Percentiles rank a stretch among this genome's conserved stretches.
These are phyloP conservation scores for Papilio protenor DNA, from an alignment of 2,888 invertebrate species.

Conservation along the genomic window DNA sequence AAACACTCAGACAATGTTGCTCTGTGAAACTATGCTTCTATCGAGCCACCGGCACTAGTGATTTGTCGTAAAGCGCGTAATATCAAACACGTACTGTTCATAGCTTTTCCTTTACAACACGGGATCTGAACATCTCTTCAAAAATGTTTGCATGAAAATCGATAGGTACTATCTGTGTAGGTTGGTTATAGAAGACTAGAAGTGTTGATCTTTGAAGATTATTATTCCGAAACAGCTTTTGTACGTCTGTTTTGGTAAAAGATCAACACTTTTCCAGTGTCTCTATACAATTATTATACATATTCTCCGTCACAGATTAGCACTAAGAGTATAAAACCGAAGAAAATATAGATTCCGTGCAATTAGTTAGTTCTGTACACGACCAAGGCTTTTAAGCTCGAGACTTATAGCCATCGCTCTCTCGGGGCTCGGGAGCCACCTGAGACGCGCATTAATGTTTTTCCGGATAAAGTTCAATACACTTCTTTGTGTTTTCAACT, in stretches of 20 bases:
- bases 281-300: not conserved
- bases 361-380: constrained; percentile 36
- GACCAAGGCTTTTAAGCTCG: constrained; percentile 35
- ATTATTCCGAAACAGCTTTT: not conserved
- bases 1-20: constrained; percentile 33
- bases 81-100: constrained; percentile 14
- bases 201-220: not conserved
- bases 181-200: not conserved
- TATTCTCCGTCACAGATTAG: not conserved
- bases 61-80: constrained; percentile 20
- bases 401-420: constrained; percentile 27
- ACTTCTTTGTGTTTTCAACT: constrained; percentile 7
- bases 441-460: constrained; percentile 38
- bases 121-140: not conserved
- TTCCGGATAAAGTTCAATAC: constrained; percentile 25
- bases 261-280: not conserved
- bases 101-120: not conserved
- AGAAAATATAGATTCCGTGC: constrained; percentile 29
- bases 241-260: not conserved
- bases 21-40: constrained; percentile 18
- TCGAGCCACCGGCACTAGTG: not conserved
- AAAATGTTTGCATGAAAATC: not conserved
- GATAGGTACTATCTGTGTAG: not conserved
- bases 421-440: constrained; percentile 25
- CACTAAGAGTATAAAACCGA: not conserved